Conservation (phyloP, 2,888 invertebrate genomes). For the Alviniconcha strummeri region DNA sequence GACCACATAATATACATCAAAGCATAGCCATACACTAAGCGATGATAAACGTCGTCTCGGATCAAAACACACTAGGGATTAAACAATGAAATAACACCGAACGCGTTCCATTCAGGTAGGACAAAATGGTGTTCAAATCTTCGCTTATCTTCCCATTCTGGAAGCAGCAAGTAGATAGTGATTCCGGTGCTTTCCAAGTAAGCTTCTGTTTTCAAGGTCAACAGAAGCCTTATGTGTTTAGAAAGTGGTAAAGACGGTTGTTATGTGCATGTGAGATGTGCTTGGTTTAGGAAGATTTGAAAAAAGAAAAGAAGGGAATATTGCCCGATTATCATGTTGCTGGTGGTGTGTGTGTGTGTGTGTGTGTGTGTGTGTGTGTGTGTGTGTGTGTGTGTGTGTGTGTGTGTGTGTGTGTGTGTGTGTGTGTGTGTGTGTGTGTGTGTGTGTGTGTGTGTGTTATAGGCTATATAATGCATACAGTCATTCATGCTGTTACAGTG, state of each 20-base stretch:
- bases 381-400: constrained; percentile 10
- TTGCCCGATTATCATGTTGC: background rate
- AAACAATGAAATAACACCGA: too few species aligned
- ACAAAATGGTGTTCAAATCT: too few species aligned
- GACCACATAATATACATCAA: too few species aligned
- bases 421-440: constrained; percentile 20
- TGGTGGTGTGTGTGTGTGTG: background rate
- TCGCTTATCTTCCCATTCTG: too few species aligned
- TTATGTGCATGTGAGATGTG: background rate
- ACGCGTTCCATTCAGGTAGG: too few species aligned
- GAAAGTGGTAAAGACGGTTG: background rate
- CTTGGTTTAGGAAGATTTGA: background rate
- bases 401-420: constrained; percentile 13
- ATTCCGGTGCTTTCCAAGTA: background rate
- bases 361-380: background rate
- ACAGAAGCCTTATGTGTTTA: background rate
- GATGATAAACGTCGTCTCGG: too few species aligned
- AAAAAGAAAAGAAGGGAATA: background rate
- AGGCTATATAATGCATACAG: background rate
- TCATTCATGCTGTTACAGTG: background rate
- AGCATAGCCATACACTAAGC: too few species aligned
- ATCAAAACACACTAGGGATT: too few species aligned
- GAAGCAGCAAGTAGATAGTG: background rate
- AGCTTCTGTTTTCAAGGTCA: background rate
- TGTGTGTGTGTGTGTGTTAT: background rate